Percentiles rank a stretch among this genome's conserved stretches.
phyloP scores from a whole-genome alignment of 1,140 invertebrate species.

The Heterodera schachtii region DNA sequence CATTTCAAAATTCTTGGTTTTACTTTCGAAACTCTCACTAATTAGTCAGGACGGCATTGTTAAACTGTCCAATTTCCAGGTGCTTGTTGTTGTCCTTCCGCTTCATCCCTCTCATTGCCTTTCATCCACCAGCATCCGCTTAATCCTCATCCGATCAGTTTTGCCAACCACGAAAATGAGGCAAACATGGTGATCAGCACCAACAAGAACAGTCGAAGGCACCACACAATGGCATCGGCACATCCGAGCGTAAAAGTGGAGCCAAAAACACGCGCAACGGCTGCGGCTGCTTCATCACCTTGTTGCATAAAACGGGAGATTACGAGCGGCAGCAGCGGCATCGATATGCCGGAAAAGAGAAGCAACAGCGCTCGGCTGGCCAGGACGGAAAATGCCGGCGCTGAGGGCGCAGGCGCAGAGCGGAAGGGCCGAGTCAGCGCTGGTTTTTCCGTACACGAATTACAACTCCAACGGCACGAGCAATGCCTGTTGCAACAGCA shows the following conservation, averaged over 20 bases:
- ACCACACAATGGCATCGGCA: neutral
- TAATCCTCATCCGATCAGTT: neutral
- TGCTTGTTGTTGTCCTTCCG: neutral
- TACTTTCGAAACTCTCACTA: too few species aligned
- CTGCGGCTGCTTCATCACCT: too few species aligned
- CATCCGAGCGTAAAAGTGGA: too few species aligned
- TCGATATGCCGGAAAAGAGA: neutral
- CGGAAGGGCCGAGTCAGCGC: neutral
- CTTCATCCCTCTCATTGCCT: neutral
- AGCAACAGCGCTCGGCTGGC: neutral
- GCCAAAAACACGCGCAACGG: too few species aligned
- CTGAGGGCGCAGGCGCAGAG: neutral
- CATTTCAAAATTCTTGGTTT: too few species aligned
- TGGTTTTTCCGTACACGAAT: neutral
- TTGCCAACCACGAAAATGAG: neutral
- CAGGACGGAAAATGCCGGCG: neutral
- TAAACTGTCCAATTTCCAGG: neutral
- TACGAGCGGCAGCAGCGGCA: too few species aligned
- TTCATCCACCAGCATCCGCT: neutral
- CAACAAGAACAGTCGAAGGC: neutral
- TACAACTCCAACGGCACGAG: slow-evolving; percentile 4
- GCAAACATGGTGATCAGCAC: too few species aligned
- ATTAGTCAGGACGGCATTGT: too few species aligned
- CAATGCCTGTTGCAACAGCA: slow-evolving; percentile 74
- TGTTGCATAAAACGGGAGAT: neutral